phyloP scores from a whole-genome alignment of 2,888 invertebrate species.

The Drosophila rubida region DNA sequence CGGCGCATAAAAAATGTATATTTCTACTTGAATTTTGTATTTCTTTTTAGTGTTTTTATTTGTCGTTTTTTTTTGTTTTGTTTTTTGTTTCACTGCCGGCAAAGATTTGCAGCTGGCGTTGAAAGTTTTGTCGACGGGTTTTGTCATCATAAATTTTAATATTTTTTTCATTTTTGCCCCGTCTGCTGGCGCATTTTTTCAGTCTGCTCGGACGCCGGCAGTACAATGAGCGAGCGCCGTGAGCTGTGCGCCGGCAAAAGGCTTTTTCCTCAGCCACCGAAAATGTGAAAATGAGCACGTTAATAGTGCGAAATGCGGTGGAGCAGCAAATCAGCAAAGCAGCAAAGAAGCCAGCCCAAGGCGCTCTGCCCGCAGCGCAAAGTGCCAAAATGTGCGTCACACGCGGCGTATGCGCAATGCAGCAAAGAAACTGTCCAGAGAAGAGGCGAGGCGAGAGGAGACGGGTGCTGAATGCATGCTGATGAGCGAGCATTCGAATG shows the following conservation, averaged over 20 bases:
- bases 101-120: slow-evolving; percentile 77
- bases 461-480: slow-evolving; percentile 20
- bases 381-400: slow-evolving; percentile 13
- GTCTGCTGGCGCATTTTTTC: slow-evolving; percentile 1
- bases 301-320: slow-evolving; percentile 43
- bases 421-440: slow-evolving; percentile 19
- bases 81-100: slow-evolving; percentile 28
- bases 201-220: slow-evolving; percentile 21
- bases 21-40: slow-evolving; percentile 60
- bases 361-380: neutral
- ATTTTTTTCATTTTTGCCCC: slow-evolving; percentile 32
- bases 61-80: neutral
- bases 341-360: slow-evolving; percentile 3
- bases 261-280: neutral
- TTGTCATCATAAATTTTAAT: slow-evolving; percentile 79
- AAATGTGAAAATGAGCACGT: slow-evolving; percentile 60
- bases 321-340: slow-evolving; percentile 1
- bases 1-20: slow-evolving; percentile 67
- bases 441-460: neutral
- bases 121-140: slow-evolving; percentile 67
- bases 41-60: slow-evolving; percentile 31
- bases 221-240: neutral
- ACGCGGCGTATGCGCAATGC: slow-evolving; percentile 50
- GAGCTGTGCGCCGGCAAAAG: slow-evolving; percentile 4
- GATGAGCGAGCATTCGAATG: slow-evolving; percentile 29